phyloP scores from a whole-genome alignment of 2,888 invertebrate genomes.

The Stenchaetothrips biformis region DNA sequence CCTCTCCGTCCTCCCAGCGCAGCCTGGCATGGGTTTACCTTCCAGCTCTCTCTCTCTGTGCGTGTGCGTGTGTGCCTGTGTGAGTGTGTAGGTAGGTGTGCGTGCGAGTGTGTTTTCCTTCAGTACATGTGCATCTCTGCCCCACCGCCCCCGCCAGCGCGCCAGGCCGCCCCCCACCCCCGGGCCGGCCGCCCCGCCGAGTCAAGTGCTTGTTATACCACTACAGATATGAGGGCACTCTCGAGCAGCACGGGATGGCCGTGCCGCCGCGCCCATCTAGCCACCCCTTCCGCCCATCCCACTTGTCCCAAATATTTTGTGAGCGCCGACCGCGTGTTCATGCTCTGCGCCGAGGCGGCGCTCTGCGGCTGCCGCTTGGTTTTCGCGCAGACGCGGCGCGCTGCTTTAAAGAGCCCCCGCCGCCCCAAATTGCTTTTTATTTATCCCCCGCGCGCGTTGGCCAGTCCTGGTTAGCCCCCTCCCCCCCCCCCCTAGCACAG shows the following conservation, averaged over 20 bases:
- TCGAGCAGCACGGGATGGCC: background rate
- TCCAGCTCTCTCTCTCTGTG: background rate
- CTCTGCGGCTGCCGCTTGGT: background rate
- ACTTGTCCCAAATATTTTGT: background rate
- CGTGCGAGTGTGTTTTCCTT: too few relatives aligned
- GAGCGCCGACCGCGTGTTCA: background rate
- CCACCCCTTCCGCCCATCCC: background rate
- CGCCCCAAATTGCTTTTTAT: too few relatives aligned
- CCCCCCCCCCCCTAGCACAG: too few relatives aligned
- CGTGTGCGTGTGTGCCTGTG: too few relatives aligned
- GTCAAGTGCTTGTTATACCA: slow-evolving; percentile 14
- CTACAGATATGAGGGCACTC: slow-evolving; percentile 11
- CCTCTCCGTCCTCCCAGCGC: background rate
- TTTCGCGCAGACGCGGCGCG: background rate
- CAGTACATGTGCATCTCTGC: background rate
- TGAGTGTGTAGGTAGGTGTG: too few relatives aligned
- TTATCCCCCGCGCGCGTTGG: too few relatives aligned
- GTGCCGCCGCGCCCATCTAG: background rate
- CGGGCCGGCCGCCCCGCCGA: background rate
- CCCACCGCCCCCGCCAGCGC: background rate
- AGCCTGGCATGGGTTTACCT: background rate
- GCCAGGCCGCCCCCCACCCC: background rate
- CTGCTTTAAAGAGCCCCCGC: too few relatives aligned
- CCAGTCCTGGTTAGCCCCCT: too few relatives aligned
- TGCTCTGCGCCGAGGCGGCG: background rate